phyloP scores from a whole-genome alignment of 2,113 vertebrate genomes.

The Siphamia tubifer region DNA sequence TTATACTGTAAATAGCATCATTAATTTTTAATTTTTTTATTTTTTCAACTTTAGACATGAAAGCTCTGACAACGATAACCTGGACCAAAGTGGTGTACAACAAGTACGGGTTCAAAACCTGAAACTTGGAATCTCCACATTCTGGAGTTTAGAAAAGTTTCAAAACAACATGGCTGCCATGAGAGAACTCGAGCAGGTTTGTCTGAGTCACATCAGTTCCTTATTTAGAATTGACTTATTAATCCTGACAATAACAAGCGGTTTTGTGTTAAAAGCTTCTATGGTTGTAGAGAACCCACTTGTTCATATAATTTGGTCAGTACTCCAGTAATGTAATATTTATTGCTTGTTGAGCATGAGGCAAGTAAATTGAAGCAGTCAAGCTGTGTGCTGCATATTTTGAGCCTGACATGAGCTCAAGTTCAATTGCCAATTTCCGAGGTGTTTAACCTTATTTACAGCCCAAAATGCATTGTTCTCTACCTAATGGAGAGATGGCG shows the following conservation, averaged over 20 bases:
- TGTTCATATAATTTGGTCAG: background rate
- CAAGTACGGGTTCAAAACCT: conserved; percentile 89
- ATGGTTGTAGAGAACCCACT: background rate
- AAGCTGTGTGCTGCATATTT: conserved; percentile 21
- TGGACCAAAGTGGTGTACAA: conserved; percentile 42
- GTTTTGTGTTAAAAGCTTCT: too few relatives aligned
- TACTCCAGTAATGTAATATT: background rate
- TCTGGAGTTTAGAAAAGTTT: conserved; percentile 94
- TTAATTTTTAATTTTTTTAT: too few relatives aligned
- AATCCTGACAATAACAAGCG: too few relatives aligned
- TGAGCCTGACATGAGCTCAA: conserved; percentile 15
- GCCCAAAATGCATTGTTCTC: conserved; percentile 42
- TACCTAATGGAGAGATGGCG: conserved; percentile 29
- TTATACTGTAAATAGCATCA: too few relatives aligned
- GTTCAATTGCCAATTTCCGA: conserved; percentile 18
- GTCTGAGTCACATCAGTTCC: background rate
- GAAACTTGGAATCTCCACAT: conserved; percentile 88
- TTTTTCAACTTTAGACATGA: conserved; percentile 79
- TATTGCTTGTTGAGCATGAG: background rate
- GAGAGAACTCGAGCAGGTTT: conserved; percentile 92
- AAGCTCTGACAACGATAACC: conserved; percentile 55
- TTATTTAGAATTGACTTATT: too few relatives aligned
- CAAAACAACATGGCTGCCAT: conserved; percentile 90
- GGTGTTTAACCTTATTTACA: conserved; percentile 52
- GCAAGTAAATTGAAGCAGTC: background rate